Conservation (phyloP, 2,888 invertebrate genomes). For the Brassicogethes aeneus region DNA sequence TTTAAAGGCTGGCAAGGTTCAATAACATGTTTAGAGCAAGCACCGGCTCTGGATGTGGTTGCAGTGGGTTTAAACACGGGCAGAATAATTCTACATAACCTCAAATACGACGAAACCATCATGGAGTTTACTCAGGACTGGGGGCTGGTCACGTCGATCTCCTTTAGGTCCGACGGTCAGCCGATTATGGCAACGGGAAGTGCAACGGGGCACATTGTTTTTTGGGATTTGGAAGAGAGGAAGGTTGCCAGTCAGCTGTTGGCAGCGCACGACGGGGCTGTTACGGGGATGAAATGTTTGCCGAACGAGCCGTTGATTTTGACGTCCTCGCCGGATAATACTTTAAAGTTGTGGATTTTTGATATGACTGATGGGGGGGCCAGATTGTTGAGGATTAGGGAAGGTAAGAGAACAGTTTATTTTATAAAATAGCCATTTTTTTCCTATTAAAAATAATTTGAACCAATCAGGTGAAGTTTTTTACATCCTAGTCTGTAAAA, state of each 20-base stretch:
- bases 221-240: constrained; percentile 87
- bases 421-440: too few species aligned
- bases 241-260: constrained; percentile 72
- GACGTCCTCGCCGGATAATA: constrained; percentile 89
- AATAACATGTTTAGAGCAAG: constrained; percentile 71
- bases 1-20: constrained; percentile 66
- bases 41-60: constrained; percentile 87
- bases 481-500: too few species aligned
- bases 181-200: constrained; percentile 81
- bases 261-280: constrained; percentile 64
- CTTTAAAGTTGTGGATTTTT: constrained; percentile 84
- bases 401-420: too few species aligned
- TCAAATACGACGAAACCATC: constrained; percentile 73
- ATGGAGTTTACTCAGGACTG: constrained; percentile 87
- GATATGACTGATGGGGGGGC: constrained; percentile 89
- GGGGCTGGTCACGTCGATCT: constrained; percentile 75
- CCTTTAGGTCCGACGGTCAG: constrained; percentile 79
- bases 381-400: constrained; percentile 65
- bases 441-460: too few species aligned
- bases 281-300: constrained; percentile 76
- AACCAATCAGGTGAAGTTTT: too few species aligned
- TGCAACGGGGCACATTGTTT: constrained; percentile 72
- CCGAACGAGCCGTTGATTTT: constrained; percentile 84
- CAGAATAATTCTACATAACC: constrained; percentile 75
- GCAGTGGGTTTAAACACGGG: constrained; percentile 82